Conservation (phyloP, 2,888 invertebrate species). For the Hirtodrosophila confusa region DNA sequence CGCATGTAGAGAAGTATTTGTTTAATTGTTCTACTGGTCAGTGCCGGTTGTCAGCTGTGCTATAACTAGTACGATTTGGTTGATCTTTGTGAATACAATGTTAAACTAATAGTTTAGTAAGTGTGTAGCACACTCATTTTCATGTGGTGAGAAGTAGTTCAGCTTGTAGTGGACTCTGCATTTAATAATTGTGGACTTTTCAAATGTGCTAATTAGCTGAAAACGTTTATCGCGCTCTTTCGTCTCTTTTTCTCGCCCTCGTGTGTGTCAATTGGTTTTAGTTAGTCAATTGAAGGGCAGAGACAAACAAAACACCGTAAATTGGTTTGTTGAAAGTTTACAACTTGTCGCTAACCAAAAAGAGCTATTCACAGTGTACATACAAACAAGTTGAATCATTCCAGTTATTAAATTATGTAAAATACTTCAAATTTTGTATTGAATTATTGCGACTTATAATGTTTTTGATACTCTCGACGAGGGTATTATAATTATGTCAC, state of each 20-base stretch:
- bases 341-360: constrained; percentile 25
- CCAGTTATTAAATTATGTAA: no score
- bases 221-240: constrained; percentile 64
- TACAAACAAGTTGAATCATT: no score
- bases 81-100: constrained; percentile 18
- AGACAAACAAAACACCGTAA: constrained; percentile 13
- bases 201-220: constrained; percentile 69
- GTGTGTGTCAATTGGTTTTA: constrained; percentile 39
- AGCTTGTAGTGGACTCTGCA: constrained; percentile 27
- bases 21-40: constrained; percentile 23
- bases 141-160: constrained; percentile 16
- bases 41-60: constrained; percentile 22
- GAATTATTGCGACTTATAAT: no score
- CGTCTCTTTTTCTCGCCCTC: constrained; percentile 8
- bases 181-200: constrained; percentile 51
- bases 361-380: background rate
- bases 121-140: constrained; percentile 9
- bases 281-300: constrained; percentile 40
- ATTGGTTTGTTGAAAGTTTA: constrained; percentile 24
- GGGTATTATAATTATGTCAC: no score
- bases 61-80: constrained; percentile 31
- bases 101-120: constrained; percentile 24
- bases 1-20: constrained; percentile 7
- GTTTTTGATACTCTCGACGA: no score
- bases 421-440: no score